A percentile compares a stretch with the other conserved stretches of the same genome.
phyloP scores from a whole-genome alignment of 2,797 vertebrate species.

The Catharus ustulatus region DNA sequence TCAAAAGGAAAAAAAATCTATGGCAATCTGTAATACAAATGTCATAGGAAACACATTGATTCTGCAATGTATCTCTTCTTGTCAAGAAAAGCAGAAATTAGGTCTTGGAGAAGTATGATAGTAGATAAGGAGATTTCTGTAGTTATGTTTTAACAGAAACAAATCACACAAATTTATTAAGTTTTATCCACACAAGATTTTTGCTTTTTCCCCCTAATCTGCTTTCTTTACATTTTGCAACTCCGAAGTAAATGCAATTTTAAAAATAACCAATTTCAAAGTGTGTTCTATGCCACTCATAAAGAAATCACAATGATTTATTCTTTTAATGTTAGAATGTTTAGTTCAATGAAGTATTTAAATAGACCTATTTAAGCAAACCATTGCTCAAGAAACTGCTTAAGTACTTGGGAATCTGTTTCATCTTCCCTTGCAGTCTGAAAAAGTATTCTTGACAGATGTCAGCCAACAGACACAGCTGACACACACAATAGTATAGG shows the following conservation, averaged over 20 bases:
- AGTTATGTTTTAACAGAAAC: background rate
- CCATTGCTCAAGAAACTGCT: background rate
- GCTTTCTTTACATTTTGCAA: background rate
- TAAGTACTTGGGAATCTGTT: background rate
- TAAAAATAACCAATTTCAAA: background rate
- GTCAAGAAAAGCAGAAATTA: background rate
- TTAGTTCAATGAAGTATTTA: background rate
- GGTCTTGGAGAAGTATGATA: background rate
- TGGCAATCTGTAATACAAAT: background rate
- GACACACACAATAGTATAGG: background rate
- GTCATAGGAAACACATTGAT: background rate
- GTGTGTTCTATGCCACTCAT: background rate
- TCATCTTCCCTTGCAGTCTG: background rate
- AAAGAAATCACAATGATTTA: background rate
- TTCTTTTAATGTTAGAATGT: background rate
- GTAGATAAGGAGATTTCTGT: background rate
- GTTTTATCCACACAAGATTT: background rate
- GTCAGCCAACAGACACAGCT: background rate
- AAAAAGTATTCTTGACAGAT: background rate
- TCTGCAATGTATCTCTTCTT: background rate
- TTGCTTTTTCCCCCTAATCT: fast-evolving
- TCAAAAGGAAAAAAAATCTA: too few relatives aligned
- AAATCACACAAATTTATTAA: background rate
- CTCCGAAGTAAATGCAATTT: background rate
- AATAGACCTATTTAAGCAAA: background rate